phyloP scores from a whole-genome alignment of 2,888 invertebrate species.

The Phyllotreta cruciferae region DNA sequence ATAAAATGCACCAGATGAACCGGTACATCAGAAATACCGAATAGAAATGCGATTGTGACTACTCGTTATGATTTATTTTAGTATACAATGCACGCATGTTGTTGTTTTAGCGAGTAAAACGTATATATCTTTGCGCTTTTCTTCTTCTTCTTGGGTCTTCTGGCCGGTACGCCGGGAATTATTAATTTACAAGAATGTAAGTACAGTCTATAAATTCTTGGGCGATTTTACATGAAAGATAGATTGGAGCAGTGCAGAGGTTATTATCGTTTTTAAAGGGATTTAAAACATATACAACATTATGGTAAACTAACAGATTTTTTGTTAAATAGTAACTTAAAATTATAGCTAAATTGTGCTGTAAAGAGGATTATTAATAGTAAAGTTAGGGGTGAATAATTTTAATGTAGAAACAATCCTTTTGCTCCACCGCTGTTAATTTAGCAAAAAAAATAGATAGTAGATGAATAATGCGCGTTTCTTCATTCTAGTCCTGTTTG shows the following conservation, averaged over 20 bases:
- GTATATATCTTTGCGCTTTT: constrained; percentile 39
- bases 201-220: constrained; percentile 39
- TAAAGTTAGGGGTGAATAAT: too few relatives aligned
- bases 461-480: constrained; percentile 33
- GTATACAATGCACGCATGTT: constrained; percentile 39
- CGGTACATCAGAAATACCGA: constrained; percentile 43
- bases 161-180: constrained; percentile 36
- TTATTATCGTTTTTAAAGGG: background rate
- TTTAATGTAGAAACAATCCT: too few relatives aligned
- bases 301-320: too few relatives aligned
- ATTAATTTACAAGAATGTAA: constrained; percentile 38
- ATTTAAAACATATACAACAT: background rate
- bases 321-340: too few relatives aligned
- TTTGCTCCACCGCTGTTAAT: constrained; percentile 11
- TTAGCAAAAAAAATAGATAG: constrained; percentile 35
- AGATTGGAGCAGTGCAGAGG: constrained; percentile 23
- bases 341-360: too few relatives aligned
- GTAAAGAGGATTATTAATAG: too few relatives aligned
- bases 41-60: constrained; percentile 41
- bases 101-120: constrained; percentile 37
- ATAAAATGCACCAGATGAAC: constrained; percentile 40
- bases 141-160: constrained; percentile 24
- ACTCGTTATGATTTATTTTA: constrained; percentile 43
- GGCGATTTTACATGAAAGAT: constrained; percentile 36
- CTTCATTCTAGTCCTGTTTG: constrained; percentile 36